phyloP scores from a whole-genome alignment of 2,113 vertebrate genomes.

The Macaca nemestrina region DNA sequence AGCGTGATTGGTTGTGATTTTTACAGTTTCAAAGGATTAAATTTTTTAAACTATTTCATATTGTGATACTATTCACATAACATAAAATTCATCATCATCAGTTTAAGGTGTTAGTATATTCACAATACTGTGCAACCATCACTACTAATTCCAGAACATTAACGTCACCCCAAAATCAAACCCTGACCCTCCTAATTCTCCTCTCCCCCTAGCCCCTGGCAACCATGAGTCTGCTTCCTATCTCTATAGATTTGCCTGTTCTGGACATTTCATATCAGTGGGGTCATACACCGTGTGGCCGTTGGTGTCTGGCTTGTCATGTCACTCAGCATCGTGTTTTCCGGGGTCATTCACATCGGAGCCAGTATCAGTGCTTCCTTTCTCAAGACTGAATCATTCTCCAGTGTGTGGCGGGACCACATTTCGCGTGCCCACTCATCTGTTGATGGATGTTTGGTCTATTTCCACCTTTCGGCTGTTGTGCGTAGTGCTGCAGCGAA shows the following conservation, averaged over 20 bases:
- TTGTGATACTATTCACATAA: not conserved
- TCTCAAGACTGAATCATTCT: not conserved
- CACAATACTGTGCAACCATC: not conserved
- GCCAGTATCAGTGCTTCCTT: fast-evolving
- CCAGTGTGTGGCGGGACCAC: fast-evolving
- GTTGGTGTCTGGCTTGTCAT: not conserved
- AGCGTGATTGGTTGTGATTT: not conserved
- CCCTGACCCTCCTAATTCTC: not conserved
- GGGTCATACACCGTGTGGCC: fast-evolving
- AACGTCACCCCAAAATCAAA: not conserved
- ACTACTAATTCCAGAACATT: not conserved
- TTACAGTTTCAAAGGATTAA: not conserved
- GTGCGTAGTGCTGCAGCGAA: not conserved
- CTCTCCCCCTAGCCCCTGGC: not conserved
- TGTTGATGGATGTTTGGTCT: too few relatives aligned
- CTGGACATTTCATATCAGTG: not conserved
- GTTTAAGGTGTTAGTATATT: not conserved
- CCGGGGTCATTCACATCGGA: fast-evolving
- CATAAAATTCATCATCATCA: not conserved
- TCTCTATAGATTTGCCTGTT: not conserved
- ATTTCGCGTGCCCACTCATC: not conserved
- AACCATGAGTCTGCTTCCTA: not conserved
- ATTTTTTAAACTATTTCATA: not conserved
- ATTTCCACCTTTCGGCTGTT: not conserved
- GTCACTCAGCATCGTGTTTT: not conserved